Conservation (phyloP, 2,888 invertebrate genomes). For the Patella depressa region DNA sequence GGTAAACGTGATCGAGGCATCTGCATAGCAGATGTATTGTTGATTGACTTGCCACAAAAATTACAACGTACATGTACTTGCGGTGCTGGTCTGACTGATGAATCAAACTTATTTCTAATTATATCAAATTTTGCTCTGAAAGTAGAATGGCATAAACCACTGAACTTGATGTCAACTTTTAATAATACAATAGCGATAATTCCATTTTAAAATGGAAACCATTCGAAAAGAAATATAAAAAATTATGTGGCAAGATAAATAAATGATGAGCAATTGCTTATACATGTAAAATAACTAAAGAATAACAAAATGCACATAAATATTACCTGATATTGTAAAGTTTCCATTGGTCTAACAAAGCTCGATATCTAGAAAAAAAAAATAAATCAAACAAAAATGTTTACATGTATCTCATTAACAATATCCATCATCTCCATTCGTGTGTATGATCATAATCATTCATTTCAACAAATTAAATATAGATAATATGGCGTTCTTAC, state of each 20-base stretch:
- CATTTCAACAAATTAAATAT: neutral
- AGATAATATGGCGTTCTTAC: neutral
- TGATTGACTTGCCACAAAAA: constrained; percentile 93
- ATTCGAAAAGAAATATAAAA: no score
- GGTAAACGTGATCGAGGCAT: constrained; percentile 46
- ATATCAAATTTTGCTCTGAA: constrained; percentile 88
- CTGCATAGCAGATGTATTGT: constrained; percentile 52
- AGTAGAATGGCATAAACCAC: neutral
- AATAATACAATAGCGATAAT: no score
- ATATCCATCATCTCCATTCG: neutral
- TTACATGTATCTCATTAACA: neutral
- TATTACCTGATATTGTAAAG: constrained; percentile 78
- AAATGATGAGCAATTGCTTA: no score
- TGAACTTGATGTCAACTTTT: no score
- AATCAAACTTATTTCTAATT: constrained; percentile 50
- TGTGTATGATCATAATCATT: neutral
- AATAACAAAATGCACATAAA: no score
- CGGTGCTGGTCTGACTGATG: constrained; percentile 60
- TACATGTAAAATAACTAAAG: no score
- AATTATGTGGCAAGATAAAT: no score
- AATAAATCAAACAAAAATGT: constrained; percentile 9
- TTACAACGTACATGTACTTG: constrained; percentile 89
- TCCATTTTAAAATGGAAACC: no score
- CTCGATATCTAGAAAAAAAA: constrained; percentile 79
- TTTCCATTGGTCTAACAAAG: constrained; percentile 89